Evolutionary conservation across 2,113 vertebrate species (phyloP), one percentile per base, ranked within the genome.

Genomic region (Rostratula benghalensis): DNA sequence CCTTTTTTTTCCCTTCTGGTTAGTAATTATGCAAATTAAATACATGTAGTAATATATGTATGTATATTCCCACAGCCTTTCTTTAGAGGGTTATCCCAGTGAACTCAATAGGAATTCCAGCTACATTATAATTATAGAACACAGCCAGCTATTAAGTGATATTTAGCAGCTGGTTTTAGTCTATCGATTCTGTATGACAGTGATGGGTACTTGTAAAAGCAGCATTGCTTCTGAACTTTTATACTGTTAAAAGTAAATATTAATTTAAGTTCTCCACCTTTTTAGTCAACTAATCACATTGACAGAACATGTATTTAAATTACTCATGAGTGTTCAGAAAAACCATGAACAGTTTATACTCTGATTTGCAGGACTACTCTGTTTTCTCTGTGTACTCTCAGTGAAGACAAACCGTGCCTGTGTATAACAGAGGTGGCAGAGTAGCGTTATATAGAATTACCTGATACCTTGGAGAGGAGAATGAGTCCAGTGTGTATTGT

Each of bases 221-320:
- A 45, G 18, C 57, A 39, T 78, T 68, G 24, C 51, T 68, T 89
- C 73, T 94, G 69, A 94, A 90, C 28, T 71, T 92, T 59, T 64
- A 41, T 87, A 57, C 33, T 82, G 45, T 41, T 86, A 68, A 54
- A 88, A 78, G 79, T 89, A 96, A 96, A 90, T 76, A 93, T 30
- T 84, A 71, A 85, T 88, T 93, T 76, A 90, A 70, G 37, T 81
- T 93, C 54, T 54, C 19, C 93, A 61, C 24, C 7, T 37, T 87
- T 92, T 90, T 60, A 68, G 63, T 86, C 46, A 64, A 53, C 68
- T 67, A 45, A 87, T 51, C n/a, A n/a, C 33, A n/a, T 73, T 89
- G 79, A 75, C 65, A 64, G 43, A 81, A 83, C 7, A 2, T 48
- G 31, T 33, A 41, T 91, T 95, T 96, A 77, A 91, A 87, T 90